Percentiles rank a stretch among this genome's conserved stretches.
phyloP scores from a whole-genome alignment of 1,140 invertebrate genomes.

The Bemisia tabaci region DNA sequence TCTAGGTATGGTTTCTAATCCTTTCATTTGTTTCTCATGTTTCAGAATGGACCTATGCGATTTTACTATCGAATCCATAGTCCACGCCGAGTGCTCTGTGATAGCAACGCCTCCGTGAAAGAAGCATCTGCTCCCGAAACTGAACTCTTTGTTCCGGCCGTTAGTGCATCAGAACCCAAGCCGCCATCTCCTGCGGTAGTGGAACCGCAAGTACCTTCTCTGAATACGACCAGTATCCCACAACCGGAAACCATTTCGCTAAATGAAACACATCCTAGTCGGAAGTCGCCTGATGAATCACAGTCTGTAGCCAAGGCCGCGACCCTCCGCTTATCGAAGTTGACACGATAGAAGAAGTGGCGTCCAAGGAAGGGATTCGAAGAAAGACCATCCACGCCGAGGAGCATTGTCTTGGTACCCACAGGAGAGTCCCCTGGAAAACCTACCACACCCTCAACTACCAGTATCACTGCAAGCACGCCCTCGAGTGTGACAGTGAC shows the following conservation, averaged over 20 bases:
- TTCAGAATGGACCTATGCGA: conserved; percentile 57
- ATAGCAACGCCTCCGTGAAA: not conserved
- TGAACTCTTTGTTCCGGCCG: not conserved
- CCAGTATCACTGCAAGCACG: not conserved
- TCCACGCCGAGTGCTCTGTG: not conserved
- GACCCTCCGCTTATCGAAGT: no score
- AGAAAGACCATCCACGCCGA: no score
- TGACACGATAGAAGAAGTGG: no score
- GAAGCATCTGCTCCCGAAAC: not conserved
- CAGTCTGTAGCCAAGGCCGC: no score
- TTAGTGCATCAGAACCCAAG: not conserved
- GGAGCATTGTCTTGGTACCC: no score
- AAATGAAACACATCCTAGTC: not conserved
- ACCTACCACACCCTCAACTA: not conserved
- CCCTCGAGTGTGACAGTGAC: not conserved
- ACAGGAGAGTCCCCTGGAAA: not conserved
- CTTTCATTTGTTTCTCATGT: conserved; percentile 21
- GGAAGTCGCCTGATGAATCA: no score
- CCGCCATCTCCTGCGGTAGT: not conserved
- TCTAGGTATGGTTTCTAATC: no score
- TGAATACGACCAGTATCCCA: not conserved
- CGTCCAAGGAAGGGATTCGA: no score
- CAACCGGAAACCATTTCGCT: not conserved
- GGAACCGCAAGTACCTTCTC: not conserved
- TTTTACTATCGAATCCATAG: conserved; percentile 58